Evolutionary conservation across 2,888 invertebrate species (phyloP), one percentile per base, ranked within the genome.

Genomic region (Cyclophora albipunctata): DNA sequence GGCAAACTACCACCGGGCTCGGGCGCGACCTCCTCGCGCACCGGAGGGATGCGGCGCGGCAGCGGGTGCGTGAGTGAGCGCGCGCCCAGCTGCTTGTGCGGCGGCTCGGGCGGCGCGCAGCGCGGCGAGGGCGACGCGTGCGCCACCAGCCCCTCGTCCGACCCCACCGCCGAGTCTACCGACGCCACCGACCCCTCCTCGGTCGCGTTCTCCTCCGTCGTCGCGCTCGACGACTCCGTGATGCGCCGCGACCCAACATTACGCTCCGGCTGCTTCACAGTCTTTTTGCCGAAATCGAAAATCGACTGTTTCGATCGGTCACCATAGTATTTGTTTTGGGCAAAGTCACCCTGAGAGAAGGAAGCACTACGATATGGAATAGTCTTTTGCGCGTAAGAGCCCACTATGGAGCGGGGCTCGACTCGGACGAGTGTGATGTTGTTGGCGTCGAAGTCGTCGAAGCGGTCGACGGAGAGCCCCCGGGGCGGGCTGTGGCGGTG

Each of bases 311-410:
- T 67, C 68, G 72, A 61, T 62, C 86, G 67, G 59, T 80, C 70
- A 57, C 81, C 73, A 53, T 82, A 84, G 55, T 85, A 76, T 54
- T 84, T 84, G 57, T 92, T 5, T 49, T 91, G 91, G 0, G 92
- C 88, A 67, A 93, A 94, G 75, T 96, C 96, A 55, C 95, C 95
- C 81, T 96, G 95, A 0, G 96, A 95, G 71, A 96, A 96, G 4
- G 96, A 96, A 4, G 95, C 95, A 69, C 95, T 95, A 42, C 96
- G 91, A 72, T 93, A 93, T 2, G 95, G 95, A 63, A 93, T 92
- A 54, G 91, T 90, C 68, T 92, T 90, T 67, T 92, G 91, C 7
- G 91, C 89, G 68, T 91, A 91, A 0, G 92, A 90, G 35, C 91
- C 91, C 45, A 91, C 86, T 34, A 91, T 89, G 2, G 91, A 90